These are phyloP conservation scores for Margaritifera margaritifera DNA, from an alignment of 2,888 invertebrate genomes.

Conservation along the genomic window DNA sequence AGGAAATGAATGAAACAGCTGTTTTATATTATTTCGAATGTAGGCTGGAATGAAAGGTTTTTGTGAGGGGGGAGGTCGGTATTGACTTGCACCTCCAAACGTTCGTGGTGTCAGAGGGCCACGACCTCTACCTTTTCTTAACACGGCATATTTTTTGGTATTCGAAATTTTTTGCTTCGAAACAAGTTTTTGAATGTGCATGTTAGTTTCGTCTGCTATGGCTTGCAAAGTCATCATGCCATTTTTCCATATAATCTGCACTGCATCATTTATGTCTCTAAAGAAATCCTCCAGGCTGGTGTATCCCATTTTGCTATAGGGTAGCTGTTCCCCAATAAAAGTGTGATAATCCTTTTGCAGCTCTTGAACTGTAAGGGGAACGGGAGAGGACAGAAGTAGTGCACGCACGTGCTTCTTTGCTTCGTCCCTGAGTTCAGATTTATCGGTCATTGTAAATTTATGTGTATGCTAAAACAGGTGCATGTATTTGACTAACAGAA, in stretches of 20 bases:
- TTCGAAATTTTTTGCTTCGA: slow-evolving; percentile 52
- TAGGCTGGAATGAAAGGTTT: slow-evolving; percentile 39
- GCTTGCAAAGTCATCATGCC: slow-evolving; percentile 50
- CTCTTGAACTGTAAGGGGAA: slow-evolving; percentile 53
- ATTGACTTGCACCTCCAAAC: too few species aligned
- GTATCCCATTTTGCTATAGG: slow-evolving; percentile 54
- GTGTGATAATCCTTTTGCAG: slow-evolving; percentile 51
- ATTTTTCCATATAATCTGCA: slow-evolving; percentile 39
- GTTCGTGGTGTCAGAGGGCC: too few species aligned
- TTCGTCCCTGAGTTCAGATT: slow-evolving; percentile 37
- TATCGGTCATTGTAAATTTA: slow-evolving; percentile 30
- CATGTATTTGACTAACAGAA: too few species aligned
- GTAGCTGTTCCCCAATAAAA: slow-evolving; percentile 51
- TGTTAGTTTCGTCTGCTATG: slow-evolving; percentile 50
- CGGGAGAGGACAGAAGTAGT: slow-evolving; percentile 55
- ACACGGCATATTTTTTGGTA: slow-evolving; percentile 45
- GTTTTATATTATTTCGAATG: slow-evolving; percentile 40
- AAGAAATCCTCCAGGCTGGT: slow-evolving; percentile 50
- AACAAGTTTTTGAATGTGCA: slow-evolving; percentile 60
- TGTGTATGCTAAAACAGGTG: too few species aligned
- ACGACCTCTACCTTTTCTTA: slow-evolving; percentile 1
- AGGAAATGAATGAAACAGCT: slow-evolving; percentile 43
- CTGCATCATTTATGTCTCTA: slow-evolving; percentile 54
- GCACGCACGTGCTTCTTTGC: slow-evolving; percentile 56
- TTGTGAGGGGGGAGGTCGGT: slow-evolving; percentile 5